Evolutionary conservation across 1,140 invertebrate genomes (phyloP), one percentile per base, ranked within the genome.

Genomic region (Stegodyphus dumicola): DNA sequence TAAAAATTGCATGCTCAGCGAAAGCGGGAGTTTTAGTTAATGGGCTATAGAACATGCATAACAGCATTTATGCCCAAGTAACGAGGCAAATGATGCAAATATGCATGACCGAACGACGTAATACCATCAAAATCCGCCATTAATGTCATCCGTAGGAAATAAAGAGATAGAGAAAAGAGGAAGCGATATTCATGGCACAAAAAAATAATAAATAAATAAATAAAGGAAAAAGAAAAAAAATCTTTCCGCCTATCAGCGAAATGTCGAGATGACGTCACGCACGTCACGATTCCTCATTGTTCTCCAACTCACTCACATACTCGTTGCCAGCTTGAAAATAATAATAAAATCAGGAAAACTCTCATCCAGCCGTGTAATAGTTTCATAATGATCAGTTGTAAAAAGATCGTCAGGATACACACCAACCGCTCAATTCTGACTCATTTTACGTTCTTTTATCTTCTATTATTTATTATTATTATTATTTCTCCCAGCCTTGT

Each of bases 371-470:
- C 83, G 52, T 85, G 74, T 85, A 85, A 85, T 85, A 85, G 83
- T 85, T 85, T 77, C 52, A 77, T 85, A 85, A 85, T 85, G 83
- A 85, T 77, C 73, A 76, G 51, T 77, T 85, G 74, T 70, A 77
- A 85, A 81, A 75, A 75, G 71, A 75, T 67, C 13, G 17, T 70
- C 53, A 48, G 75, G 75, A 77, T 77, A 77, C 64, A 77, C 56
- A 33, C 33, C 56, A 60, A 60, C 56, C 56, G 15, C 54, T 33
- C 33, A 33, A 33, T 33, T 33, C 33, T 33, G 65, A 17, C 76
- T 66, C 66, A 77, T 66, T 77, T 77, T 53, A 77, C 49, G 54
- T 73, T 60, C 56, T 67, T 77, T 33, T 77, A 77, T 77, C 64
- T 52, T 77, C 76, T 77, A 77, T 77, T 77, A 66, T 66, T 77